These are phyloP conservation scores for Pelmatolapia mariae DNA, from an alignment of 2,113 vertebrate genomes.

Conservation along the genomic window DNA sequence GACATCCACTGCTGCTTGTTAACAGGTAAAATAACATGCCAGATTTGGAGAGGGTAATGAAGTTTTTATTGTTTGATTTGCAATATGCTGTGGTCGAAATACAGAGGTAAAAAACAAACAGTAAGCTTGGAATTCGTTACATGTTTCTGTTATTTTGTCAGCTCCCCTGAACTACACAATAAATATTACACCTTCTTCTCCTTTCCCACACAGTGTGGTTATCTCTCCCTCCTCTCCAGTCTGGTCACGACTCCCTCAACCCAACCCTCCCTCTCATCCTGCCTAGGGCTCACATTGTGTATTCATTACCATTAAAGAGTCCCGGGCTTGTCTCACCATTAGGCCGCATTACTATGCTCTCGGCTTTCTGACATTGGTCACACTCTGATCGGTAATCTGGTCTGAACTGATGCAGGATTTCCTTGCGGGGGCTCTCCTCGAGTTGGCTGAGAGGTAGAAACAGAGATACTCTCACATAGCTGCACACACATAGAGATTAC, in stretches of 20 bases:
- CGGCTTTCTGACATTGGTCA: conserved; percentile 58
- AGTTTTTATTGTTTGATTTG: not conserved
- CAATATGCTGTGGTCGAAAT: not conserved
- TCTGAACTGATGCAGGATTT: conserved; percentile 54
- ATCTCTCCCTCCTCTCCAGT: conserved; percentile 35
- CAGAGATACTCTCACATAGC: not conserved
- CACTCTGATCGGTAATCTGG: conserved; percentile 60
- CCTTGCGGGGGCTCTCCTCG: conserved; percentile 28
- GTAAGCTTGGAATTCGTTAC: not conserved
- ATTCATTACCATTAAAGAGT: conserved; percentile 71
- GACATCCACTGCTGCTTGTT: not conserved
- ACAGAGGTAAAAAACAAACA: not conserved
- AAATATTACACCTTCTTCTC: not conserved
- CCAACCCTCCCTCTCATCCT: not conserved
- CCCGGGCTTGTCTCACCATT: conserved; percentile 58
- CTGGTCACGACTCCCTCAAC: conserved; percentile 40
- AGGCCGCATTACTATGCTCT: conserved; percentile 57
- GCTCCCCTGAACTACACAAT: not conserved
- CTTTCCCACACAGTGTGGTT: not conserved
- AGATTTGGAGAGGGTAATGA: not conserved
- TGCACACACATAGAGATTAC: not conserved
- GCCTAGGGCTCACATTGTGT: conserved; percentile 59
- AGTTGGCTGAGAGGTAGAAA: not conserved
- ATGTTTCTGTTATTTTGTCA: not conserved
- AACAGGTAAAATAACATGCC: not conserved